These are phyloP conservation scores for Gasteruption jaculator DNA, from an alignment of 2,888 invertebrate genomes.

Conservation along the genomic window DNA sequence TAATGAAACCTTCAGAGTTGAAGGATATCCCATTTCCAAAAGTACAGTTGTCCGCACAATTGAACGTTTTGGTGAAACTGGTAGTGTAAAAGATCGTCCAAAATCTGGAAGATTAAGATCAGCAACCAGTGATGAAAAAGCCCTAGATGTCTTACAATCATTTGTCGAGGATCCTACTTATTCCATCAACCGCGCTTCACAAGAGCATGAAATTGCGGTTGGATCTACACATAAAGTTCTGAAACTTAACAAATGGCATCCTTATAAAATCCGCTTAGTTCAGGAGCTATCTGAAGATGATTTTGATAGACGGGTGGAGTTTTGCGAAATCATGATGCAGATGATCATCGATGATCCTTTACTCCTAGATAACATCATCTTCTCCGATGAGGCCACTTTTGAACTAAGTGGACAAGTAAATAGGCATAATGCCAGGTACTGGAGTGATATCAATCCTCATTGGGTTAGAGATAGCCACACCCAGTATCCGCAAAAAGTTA, in stretches of 20 bases:
- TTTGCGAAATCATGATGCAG: conserved; percentile 24
- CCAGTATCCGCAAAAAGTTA: conserved; percentile 20
- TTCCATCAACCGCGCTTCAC: conserved; percentile 9
- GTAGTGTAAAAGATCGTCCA: conserved; percentile 7
- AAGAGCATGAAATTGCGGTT: conserved; percentile 13
- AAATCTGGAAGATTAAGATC: conserved; percentile 14
- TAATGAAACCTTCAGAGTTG: too few relatives aligned
- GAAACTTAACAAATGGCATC: conserved; percentile 21
- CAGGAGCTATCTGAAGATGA: conserved; percentile 30
- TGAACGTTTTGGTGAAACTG: conserved; percentile 11
- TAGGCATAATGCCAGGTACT: conserved; percentile 31
- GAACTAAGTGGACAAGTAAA: conserved; percentile 31
- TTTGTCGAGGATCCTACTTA: conserved; percentile 19
- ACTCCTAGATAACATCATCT: conserved; percentile 22
- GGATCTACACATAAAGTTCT: conserved; percentile 17
- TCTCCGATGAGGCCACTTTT: conserved; percentile 30
- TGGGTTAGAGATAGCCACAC: conserved; percentile 20
- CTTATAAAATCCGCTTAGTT: conserved; percentile 27
- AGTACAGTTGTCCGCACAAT: conserved; percentile 9
- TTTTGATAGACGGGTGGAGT: conserved; percentile 26
- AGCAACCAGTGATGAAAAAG: conserved; percentile 11
- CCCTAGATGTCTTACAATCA: conserved; percentile 18
- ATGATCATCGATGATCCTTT: conserved; percentile 15
- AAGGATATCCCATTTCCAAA: too few relatives aligned
- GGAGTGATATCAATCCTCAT: conserved; percentile 28